Conservation (phyloP, 1,140 invertebrate genomes). For the Nixonia krombeini region DNA sequence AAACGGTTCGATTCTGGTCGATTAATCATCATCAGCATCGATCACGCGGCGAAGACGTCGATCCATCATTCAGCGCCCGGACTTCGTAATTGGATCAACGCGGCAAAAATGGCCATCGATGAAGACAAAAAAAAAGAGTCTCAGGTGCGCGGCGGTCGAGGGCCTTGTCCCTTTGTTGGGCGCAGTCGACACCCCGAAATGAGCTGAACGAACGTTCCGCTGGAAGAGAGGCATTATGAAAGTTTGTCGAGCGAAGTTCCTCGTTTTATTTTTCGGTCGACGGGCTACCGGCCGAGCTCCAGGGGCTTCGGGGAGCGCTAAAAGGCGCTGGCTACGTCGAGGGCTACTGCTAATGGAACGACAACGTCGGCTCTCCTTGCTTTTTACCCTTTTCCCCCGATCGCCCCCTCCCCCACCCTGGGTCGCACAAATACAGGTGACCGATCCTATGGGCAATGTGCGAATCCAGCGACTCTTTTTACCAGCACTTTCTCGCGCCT, state of each 20-base stretch:
- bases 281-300: constrained; percentile 16
- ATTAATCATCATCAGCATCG: too few species aligned
- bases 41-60: too few species aligned
- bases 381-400: constrained; percentile 11
- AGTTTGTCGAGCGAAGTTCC: constrained; percentile 51
- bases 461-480: constrained; percentile 9
- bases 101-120: too few species aligned
- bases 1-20: too few species aligned
- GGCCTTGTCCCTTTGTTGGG: constrained; percentile 20
- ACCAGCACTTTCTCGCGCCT: background rate
- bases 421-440: background rate
- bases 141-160: constrained; percentile 24
- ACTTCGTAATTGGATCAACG: too few species aligned
- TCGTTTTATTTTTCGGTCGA: constrained; percentile 48
- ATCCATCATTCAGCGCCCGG: too few species aligned
- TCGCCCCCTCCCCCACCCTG: background rate
- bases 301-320: constrained; percentile 25
- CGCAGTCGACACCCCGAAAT: constrained; percentile 37
- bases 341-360: constrained; percentile 37
- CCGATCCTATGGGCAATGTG: background rate
- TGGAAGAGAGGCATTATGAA: constrained; percentile 47
- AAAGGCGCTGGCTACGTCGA: constrained; percentile 37
- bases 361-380: constrained; percentile 36
- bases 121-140: background rate
- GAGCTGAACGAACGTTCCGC: constrained; percentile 41